These are phyloP conservation scores for Corythaeola cristata DNA, from an alignment of 2,113 vertebrate genomes.

Conservation along the genomic window DNA sequence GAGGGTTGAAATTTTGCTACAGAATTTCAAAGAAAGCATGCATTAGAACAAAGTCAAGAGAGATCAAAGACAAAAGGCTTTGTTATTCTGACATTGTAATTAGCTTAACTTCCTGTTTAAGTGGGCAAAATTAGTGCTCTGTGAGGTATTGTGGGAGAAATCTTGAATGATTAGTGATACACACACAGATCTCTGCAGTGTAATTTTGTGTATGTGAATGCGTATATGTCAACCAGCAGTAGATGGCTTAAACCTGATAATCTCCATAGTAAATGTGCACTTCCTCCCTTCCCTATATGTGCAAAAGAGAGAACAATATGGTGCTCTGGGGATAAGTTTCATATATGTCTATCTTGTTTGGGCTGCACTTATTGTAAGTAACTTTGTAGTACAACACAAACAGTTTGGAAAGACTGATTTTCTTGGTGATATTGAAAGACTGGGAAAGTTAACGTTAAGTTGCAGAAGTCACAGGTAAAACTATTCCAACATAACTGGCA, in stretches of 20 bases:
- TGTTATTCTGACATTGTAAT: neutral
- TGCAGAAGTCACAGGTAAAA: neutral
- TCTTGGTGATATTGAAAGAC: neutral
- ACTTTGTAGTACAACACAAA: neutral
- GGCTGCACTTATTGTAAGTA: neutral
- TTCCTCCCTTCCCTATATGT: neutral
- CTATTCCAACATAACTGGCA: neutral
- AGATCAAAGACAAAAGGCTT: neutral
- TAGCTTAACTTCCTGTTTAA: neutral
- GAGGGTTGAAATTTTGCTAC: neutral
- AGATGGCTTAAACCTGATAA: conserved; percentile 23
- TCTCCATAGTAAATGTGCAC: neutral
- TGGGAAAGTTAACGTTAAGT: neutral
- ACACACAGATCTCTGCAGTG: neutral
- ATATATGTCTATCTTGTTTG: neutral
- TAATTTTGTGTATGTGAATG: neutral
- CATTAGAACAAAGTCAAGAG: neutral
- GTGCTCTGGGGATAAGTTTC: neutral
- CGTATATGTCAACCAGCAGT: neutral
- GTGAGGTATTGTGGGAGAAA: neutral
- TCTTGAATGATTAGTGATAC: neutral
- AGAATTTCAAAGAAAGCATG: neutral
- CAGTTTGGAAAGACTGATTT: neutral
- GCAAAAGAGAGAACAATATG: neutral
- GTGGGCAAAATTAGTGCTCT: neutral